phyloP scores from a whole-genome alignment of 1,140 invertebrate species.

The Acyrthosiphon pisum region DNA sequence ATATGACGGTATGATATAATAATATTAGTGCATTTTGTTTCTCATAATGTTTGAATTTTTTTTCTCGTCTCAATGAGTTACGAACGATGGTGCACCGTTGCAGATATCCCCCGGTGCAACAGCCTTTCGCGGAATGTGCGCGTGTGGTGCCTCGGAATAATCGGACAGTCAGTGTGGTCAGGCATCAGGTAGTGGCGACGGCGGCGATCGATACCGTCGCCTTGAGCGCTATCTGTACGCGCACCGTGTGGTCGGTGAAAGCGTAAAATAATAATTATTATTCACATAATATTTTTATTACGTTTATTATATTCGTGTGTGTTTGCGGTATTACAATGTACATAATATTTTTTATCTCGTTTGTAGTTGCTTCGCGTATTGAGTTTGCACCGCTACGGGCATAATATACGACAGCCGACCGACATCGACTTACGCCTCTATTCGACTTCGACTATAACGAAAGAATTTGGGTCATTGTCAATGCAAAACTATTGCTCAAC shows the following conservation, averaged over 20 bases:
- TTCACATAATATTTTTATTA: not conserved
- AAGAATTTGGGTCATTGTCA: conserved; percentile 47
- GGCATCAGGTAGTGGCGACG: not conserved
- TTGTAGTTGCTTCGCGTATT: not conserved
- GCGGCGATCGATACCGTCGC: conserved; percentile 35
- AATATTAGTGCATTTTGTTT: not conserved
- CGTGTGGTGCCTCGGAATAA: not conserved
- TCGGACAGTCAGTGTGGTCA: not conserved
- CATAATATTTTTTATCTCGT: not conserved
- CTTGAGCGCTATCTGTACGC: conserved; percentile 52
- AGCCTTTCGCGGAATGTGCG: conserved; percentile 48
- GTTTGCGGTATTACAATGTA: not conserved
- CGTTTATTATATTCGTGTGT: not conserved
- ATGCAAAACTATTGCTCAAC: conserved; percentile 44
- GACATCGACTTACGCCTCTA: not conserved
- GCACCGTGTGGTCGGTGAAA: not conserved
- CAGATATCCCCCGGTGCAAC: conserved; percentile 9
- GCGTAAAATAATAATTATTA: not conserved
- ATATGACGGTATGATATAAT: not conserved
- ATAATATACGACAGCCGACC: not conserved
- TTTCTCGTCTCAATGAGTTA: not conserved
- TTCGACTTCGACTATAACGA: not conserved
- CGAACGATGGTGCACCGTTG: not conserved
- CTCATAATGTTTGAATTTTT: not conserved
- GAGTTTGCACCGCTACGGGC: too few relatives aligned